Conservation (phyloP, 2,113 vertebrate species). For the Eurypyga helias region DNA sequence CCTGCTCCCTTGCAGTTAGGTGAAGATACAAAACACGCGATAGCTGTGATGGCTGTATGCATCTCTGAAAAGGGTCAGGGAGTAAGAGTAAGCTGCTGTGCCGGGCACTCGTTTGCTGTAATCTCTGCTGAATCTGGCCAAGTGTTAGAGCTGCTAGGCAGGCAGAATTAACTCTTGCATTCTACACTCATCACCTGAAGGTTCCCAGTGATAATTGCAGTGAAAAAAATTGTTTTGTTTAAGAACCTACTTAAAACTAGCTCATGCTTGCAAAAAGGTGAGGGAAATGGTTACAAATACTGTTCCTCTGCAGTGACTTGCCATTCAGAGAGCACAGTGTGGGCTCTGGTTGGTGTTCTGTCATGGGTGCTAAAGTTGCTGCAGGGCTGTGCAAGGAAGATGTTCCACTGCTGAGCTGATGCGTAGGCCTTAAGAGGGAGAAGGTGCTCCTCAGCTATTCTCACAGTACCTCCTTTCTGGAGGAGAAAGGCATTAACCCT, state of each 20-base stretch:
- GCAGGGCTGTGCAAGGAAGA: not conserved
- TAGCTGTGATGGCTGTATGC: not conserved
- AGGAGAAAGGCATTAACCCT: not conserved
- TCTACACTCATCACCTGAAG: not conserved
- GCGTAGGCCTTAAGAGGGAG: not conserved
- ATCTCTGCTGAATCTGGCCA: not conserved
- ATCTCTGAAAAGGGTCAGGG: not conserved
- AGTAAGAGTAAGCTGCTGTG: not conserved
- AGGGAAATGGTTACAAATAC: not conserved
- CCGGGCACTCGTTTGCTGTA: rapidly evolving
- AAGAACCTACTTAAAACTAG: not conserved
- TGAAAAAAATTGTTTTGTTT: not conserved
- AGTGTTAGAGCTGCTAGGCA: not conserved
- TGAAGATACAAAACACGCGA: not conserved
- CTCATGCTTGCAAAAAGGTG: not conserved
- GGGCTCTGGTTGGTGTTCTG: not conserved
- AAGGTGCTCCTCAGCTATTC: not conserved
- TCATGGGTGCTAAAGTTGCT: not conserved
- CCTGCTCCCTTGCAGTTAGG: not conserved
- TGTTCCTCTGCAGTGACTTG: not conserved
- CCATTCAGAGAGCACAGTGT: not conserved
- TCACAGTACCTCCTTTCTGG: not conserved
- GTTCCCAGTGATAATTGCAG: not conserved
- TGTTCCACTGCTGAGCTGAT: not conserved
- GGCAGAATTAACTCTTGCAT: not conserved